Base-by-base conservation (phyloP, 1,140 invertebrate genomes). In the Drosophila funebris region DNA sequence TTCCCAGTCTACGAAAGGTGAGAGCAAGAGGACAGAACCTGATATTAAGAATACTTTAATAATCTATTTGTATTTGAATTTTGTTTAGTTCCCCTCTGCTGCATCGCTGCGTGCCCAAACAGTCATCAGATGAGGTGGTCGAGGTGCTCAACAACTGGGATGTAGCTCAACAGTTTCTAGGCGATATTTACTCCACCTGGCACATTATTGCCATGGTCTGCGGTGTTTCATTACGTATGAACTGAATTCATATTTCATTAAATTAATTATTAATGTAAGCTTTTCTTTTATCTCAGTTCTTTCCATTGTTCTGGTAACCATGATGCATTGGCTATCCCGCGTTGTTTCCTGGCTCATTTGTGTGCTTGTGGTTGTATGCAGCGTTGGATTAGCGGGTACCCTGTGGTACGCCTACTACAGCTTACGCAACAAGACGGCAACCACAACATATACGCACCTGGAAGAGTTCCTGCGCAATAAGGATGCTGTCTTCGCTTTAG, bases 361-460 rank as follows among this genome's bases (percentile, higher is more conserved):
- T 93, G 93, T 96, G 54, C 91, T 96, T 44, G 95, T 97, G 6
- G 94, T 94, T 50, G 91, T 97, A 43, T 94, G 95, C 31, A 95
- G 95, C 85, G 92, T 97, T 62, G 96, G 92, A 72, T 95, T 96
- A 11, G 97, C 97, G 44, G 94, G 90, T 18, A 93, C 97, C 36
- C 91, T 98, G 11, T 99, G 98, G 98, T 97, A 96, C 92, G 97
- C 96, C 3, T 99, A 97, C 88, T 93, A 95, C 71, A 95, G 95
- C 73, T 94, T 98, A 13, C 95, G 95, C 75, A 93, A 93, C 63
- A 94, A 95, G 39, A 52, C 44, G 46, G 58, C 6, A 2, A 68
- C 1, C 76, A 78, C 29, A 9, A 79, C 90, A 50, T 77, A 89
- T n/a, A 76, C 91, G 0, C 69, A 90, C 33, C 93, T 97, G 43